These are phyloP conservation scores for Harpegnathos saltator DNA, from an alignment of 1,140 invertebrate genomes.

Conservation along the genomic window DNA sequence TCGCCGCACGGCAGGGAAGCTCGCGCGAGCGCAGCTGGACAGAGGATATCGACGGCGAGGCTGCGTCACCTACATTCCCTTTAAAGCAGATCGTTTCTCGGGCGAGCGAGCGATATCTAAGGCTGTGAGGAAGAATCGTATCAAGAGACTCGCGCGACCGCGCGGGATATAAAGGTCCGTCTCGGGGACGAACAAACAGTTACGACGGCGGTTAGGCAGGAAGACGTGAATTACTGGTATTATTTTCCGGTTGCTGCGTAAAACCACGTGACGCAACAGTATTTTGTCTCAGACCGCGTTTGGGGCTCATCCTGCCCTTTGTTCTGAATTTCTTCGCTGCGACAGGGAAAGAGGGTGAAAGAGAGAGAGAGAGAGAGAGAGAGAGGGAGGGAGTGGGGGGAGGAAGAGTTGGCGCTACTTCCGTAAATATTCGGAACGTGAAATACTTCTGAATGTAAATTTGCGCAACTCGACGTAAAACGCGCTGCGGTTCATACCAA, in stretches of 20 bases:
- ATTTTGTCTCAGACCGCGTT: constrained; percentile 37
- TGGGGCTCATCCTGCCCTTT: constrained; percentile 45
- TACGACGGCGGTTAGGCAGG: constrained; percentile 13
- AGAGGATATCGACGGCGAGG: constrained; percentile 36
- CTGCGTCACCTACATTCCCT: constrained; percentile 48
- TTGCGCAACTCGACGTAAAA: constrained; percentile 45
- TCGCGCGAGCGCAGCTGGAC: not conserved
- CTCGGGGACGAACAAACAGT: constrained; percentile 16
- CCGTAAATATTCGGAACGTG: constrained; percentile 47
- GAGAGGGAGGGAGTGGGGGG: no score
- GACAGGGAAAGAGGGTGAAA: no score
- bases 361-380: no score
- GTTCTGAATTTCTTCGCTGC: constrained; percentile 50
- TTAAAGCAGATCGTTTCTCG: constrained; percentile 39
- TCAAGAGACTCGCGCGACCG: constrained; percentile 17
- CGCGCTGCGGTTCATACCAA: constrained; percentile 20
- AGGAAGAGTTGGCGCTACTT: constrained; percentile 26
- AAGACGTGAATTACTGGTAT: constrained; percentile 51
- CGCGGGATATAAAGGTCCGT: constrained; percentile 37
- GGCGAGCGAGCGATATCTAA: constrained; percentile 9
- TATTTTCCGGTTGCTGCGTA: constrained; percentile 37
- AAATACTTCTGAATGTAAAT: constrained; percentile 54
- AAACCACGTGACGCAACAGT: constrained; percentile 40
- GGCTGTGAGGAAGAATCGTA: constrained; percentile 30
- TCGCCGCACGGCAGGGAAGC: constrained; percentile 12